Base-by-base conservation (phyloP, 2,113 vertebrate genomes). In the Phyllopteryx taeniolatus region DNA sequence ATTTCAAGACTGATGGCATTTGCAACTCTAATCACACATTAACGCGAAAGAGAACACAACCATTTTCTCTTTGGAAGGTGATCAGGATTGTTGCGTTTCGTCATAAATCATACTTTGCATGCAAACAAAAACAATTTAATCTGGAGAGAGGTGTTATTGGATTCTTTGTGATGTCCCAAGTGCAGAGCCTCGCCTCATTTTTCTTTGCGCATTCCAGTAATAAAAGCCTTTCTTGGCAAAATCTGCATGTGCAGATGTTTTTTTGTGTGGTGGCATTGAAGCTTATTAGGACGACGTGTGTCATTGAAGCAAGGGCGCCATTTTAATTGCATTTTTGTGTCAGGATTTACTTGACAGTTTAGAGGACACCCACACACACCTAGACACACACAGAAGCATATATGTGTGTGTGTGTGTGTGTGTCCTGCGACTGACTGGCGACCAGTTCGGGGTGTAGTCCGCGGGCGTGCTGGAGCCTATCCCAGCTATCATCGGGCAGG, bases 11-110 rank as follows among this genome's bases (percentile, higher is more conserved):
- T 79, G 71, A 90, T 89, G 79, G 73, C 73, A 71, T 69, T 79
- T 57, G 65, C 76, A 47, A 54, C 78, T 79, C 72, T 88, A 87
- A 90, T 88, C 76, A 76, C 76, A 87, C 82, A 86, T 87, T 89
- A 87, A 82, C 57, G 49, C 66, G 33, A 65, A 53, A 70, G 78
- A 82, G 75, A 79, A 84, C 53, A 81, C 77, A 79, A 66, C 14
- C 64, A 77, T 54, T 33, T 85, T 83, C 74, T 70, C 67, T 46
- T 27, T 39, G 67, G 73, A 61, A 77, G 75, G 75, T 22, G 47
- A 84, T 83, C 71, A 76, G 67, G 73, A 78, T 74, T 87, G 33
- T 46, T 14, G 57, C 17, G 70, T 74, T 67, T 76, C 61, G 14
- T 67, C 79, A 76, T 83, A 73, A 81, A 86, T 85, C 82, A 84